Conservation (phyloP, 2,113 vertebrate genomes). For the Myotis yumanensis region DNA sequence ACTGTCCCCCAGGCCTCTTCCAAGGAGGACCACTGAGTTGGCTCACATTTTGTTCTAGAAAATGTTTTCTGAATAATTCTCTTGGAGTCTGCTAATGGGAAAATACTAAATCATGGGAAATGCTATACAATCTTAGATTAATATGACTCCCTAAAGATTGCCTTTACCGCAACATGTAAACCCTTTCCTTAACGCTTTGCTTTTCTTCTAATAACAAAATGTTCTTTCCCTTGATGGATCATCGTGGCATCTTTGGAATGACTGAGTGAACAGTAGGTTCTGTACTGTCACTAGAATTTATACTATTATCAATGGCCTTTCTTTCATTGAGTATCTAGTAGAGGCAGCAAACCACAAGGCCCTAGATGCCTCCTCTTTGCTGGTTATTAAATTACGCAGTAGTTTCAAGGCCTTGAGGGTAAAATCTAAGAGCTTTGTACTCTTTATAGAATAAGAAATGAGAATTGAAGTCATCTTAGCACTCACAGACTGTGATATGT, state of each 20-base stretch:
- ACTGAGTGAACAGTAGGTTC: not conserved
- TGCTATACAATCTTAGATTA: not conserved
- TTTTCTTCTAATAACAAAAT: not conserved
- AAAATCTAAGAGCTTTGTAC: not conserved
- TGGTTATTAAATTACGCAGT: not conserved
- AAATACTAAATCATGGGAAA: not conserved
- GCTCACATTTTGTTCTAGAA: not conserved
- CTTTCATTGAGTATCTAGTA: not conserved
- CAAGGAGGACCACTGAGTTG: not conserved
- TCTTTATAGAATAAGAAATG: not conserved
- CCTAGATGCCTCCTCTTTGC: not conserved
- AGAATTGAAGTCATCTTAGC: not conserved
- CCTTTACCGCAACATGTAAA: not conserved
- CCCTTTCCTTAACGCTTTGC: not conserved
- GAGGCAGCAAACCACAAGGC: not conserved
- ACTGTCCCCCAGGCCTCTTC: not conserved
- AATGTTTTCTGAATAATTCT: constrained; percentile 17
- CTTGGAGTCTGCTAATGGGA: not conserved
- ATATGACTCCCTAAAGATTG: not conserved
- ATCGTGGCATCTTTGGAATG: not conserved
- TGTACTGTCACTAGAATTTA: not conserved
- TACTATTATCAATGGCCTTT: not conserved
- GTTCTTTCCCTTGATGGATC: not conserved
- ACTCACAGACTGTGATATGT: not conserved
- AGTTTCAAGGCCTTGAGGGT: not conserved